Percentiles rank a stretch among this genome's conserved stretches.
These are phyloP conservation scores for Lipophrys pholis DNA, from an alignment of 2,113 vertebrate genomes.

Conservation along the genomic window DNA sequence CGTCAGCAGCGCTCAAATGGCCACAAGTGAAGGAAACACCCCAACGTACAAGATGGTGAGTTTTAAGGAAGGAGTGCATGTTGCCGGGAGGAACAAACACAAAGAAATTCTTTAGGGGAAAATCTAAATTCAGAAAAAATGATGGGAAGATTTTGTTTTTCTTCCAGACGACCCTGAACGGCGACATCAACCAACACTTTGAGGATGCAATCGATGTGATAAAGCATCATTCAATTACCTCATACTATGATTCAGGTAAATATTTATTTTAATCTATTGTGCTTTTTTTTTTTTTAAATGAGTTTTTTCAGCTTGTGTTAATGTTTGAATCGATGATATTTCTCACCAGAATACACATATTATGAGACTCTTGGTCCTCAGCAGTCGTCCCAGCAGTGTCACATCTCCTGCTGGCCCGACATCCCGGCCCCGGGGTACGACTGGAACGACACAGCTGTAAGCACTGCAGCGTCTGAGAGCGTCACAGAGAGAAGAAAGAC, in stretches of 20 bases:
- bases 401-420: constrained; percentile 82
- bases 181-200: constrained; percentile 90
- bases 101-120: not conserved
- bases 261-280: no score
- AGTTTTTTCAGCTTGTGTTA: not conserved
- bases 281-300: not conserved
- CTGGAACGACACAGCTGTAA: constrained; percentile 87
- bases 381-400: constrained; percentile 76
- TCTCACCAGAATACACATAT: constrained; percentile 83
- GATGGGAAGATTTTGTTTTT: not conserved
- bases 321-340: not conserved
- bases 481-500: no score
- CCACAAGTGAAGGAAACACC: constrained; percentile 50
- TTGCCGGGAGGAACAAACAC: no score
- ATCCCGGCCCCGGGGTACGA: constrained; percentile 69
- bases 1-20: constrained; percentile 29
- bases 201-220: constrained; percentile 95
- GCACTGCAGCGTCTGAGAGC: constrained; percentile 39
- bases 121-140: not conserved
- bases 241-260: constrained; percentile 79
- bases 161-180: constrained; percentile 85
- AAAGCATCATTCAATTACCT: constrained; percentile 87
- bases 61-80: constrained; percentile 12
- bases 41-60: constrained; percentile 80
- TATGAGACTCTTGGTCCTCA: constrained; percentile 82